Conservation (phyloP, 2,113 vertebrate species). For the Chascanopsetta lugubris region DNA sequence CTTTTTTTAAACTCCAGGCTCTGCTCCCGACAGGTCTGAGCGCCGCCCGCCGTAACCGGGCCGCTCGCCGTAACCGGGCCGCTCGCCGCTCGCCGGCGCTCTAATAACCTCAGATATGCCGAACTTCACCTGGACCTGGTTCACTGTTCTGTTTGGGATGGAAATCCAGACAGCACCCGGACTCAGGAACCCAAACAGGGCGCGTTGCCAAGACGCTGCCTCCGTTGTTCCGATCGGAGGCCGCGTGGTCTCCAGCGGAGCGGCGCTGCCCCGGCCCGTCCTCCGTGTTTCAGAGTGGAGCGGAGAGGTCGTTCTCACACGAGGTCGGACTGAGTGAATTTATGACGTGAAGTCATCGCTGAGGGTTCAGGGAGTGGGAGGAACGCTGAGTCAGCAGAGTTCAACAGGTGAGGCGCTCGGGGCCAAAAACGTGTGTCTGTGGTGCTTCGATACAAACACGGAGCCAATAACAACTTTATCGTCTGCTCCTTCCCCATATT, state of each 20-base stretch:
- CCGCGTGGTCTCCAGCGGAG: no score
- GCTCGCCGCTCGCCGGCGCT: conserved; percentile 45
- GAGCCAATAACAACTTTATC: conserved; percentile 18
- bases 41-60: conserved; percentile 70
- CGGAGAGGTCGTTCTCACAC: conserved; percentile 52
- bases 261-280: no score
- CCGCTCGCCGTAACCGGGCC: conserved; percentile 53
- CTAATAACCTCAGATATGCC: conserved; percentile 55
- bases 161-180: conserved; percentile 59
- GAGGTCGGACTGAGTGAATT: conserved; percentile 55
- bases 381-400: conserved; percentile 45
- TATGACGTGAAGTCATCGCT: conserved; percentile 1
- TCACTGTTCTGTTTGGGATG: conserved; percentile 49
- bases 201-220: conserved; percentile 63
- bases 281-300: conserved; percentile 64
- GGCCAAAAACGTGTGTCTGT: conserved; percentile 42
- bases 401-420: conserved; percentile 63
- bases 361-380: conserved; percentile 22
- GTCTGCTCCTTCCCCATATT: neutral
- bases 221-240: conserved; percentile 13
- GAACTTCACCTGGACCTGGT: conserved; percentile 52
- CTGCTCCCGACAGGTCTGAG: conserved; percentile 46
- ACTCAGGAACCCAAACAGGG: conserved; percentile 72
- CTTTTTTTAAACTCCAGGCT: conserved; percentile 37
- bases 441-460: conserved; percentile 28